phyloP scores from a whole-genome alignment of 2,888 invertebrate genomes.

The Melieria picta region DNA sequence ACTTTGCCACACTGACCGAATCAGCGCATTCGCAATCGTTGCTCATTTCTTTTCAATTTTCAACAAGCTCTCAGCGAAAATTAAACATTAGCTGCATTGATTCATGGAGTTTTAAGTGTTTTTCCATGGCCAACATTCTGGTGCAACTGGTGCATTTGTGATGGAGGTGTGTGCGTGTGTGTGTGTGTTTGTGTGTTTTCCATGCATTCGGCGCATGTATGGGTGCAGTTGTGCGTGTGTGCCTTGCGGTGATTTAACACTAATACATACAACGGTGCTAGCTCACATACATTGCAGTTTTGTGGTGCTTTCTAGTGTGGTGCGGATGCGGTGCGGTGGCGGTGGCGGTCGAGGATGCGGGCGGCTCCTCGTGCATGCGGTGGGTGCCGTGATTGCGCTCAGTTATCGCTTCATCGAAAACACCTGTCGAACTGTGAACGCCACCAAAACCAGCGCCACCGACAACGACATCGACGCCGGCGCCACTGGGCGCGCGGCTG shows the following conservation, averaged over 20 bases:
- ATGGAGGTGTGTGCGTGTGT: slow-evolving; percentile 12
- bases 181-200: slow-evolving; percentile 12
- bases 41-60: no score
- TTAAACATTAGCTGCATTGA: no score
- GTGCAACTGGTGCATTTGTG: background rate
- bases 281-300: slow-evolving; percentile 51
- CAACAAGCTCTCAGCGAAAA: no score
- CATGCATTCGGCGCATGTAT: background rate
- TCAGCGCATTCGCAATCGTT: no score
- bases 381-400: slow-evolving; percentile 18
- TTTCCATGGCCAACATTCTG: no score
- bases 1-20: no score
- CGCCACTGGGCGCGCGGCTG: slow-evolving; percentile 40
- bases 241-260: slow-evolving; percentile 11
- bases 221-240: slow-evolving; percentile 1
- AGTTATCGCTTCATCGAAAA: slow-evolving; percentile 14
- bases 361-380: slow-evolving; percentile 23
- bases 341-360: slow-evolving; percentile 34
- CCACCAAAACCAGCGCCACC: slow-evolving; percentile 20
- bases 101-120: no score
- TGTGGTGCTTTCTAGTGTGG: slow-evolving; percentile 49
- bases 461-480: slow-evolving; percentile 6
- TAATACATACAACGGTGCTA: slow-evolving; percentile 30
- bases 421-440: slow-evolving; percentile 20
- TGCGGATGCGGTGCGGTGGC: slow-evolving; percentile 41